These are phyloP conservation scores for Conus betulinus DNA, from an alignment of 1,140 invertebrate genomes.

Conservation along the genomic window DNA sequence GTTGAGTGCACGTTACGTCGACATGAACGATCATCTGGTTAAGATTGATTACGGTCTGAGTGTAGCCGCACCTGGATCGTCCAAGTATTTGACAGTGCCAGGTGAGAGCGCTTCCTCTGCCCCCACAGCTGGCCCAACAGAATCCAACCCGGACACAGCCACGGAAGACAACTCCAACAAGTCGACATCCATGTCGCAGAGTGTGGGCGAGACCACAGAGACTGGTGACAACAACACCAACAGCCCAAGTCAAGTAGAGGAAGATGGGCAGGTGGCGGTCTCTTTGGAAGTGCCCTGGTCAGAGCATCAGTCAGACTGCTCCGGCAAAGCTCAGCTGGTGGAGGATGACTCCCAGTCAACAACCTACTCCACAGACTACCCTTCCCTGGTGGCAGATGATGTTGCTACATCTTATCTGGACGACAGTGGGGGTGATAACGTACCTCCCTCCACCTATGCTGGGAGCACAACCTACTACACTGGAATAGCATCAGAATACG, in stretches of 20 bases:
- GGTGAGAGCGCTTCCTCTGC: background rate
- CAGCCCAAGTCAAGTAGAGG: background rate
- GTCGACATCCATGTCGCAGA: background rate
- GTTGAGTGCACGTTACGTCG: conserved; percentile 59
- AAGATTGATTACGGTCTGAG: conserved; percentile 53
- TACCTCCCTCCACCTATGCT: background rate
- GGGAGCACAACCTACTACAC: conserved; percentile 9
- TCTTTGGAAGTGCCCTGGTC: background rate
- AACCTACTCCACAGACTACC: background rate
- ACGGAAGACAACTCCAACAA: background rate
- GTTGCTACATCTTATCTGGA: background rate
- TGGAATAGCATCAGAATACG: conserved; percentile 5
- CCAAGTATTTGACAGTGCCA: background rate
- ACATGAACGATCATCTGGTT: conserved; percentile 55
- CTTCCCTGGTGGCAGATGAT: conserved; percentile 17
- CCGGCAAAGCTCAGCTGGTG: background rate
- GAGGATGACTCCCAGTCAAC: conserved; percentile 7
- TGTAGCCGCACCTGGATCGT: background rate
- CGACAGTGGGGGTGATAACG: background rate
- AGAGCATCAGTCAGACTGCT: background rate
- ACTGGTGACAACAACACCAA: background rate
- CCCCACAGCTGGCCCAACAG: background rate
- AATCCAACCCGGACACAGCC: background rate
- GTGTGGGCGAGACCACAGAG: background rate
- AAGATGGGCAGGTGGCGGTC: background rate